Base-by-base conservation (phyloP, 2,888 invertebrate species). In the Hypomecis punctinalis region DNA sequence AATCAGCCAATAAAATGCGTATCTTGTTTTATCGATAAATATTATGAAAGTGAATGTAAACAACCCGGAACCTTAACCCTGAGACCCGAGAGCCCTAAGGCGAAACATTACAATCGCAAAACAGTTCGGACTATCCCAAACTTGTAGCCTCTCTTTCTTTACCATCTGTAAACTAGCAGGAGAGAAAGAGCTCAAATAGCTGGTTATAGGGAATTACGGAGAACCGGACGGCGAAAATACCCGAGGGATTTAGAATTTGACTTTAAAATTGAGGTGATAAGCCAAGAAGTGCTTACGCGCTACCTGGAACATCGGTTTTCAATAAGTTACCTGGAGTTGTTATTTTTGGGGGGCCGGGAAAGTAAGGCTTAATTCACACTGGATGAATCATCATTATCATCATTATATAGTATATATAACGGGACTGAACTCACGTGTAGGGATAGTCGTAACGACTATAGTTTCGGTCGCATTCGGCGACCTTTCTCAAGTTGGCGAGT, bases 251-350 rank as follows among this genome's bases (percentile, higher is more conserved):
- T 81, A 76, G 78, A 82, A 88, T 88, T 86, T 86, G 84, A 84
- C 82, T 86, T 88, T 86, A 78, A 85, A 86, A 88, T 86, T 76
- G 81, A 78, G 82, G 70, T 78, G 84, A 83, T 85, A 82, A 83
- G 78, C 79, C 76, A 72, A 78, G 76, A 76, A 73, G 76, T 74
- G 78, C 79, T 79, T 77, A 75, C 68, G 67, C 76, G 77, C 79
- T 76, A 64, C 78, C 76, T 75, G 74, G 68, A 75, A 74, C 76
- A 82, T 82, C 79, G 81, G 77, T 79, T 81, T 82, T 79, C 77
- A 81, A 81, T 80, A 75, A 73, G 68, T 65, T 69, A 67, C 46
- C 53, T 43, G 45, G 47, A 23, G 55, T 59, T 66, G 58, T 67
- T 71, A 47, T 68, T 68, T 57, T 67, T 56, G 53, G 37, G 37